Percentiles rank a stretch among this genome's conserved stretches.
phyloP scores from a whole-genome alignment of 2,888 invertebrate genomes.

The Anthrax anthrax region DNA sequence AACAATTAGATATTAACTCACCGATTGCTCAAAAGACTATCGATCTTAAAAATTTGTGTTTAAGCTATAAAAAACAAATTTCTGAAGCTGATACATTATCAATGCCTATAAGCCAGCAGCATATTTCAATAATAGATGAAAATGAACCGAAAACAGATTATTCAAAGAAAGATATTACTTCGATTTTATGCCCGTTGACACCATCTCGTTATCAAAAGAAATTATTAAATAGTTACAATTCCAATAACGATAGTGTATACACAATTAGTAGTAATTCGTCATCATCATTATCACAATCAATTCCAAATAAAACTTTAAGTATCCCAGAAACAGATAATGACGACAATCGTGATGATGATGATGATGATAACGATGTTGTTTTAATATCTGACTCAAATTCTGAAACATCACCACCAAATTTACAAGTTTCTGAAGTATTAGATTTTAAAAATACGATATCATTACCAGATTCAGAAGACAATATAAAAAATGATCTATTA shows the following conservation, averaged over 20 bases:
- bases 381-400: slow-evolving; percentile 1
- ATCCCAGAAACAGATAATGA: neutral
- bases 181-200: neutral
- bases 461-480: neutral
- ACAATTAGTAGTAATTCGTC: neutral
- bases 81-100: neutral
- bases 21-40: slow-evolving; percentile 12
- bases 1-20: slow-evolving; percentile 13
- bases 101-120: neutral
- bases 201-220: neutral
- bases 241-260: neutral
- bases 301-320: neutral
- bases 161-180: neutral
- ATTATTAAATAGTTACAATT: neutral
- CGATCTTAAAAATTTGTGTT: slow-evolving; percentile 13
- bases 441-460: no score
- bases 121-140: neutral
- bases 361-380: neutral
- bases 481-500: slow-evolving; percentile 21
- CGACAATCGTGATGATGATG: neutral
- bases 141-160: neutral
- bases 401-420: neutral
- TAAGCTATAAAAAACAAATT: neutral
- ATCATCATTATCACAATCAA: neutral
- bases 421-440: slow-evolving; percentile 11